Conservation (phyloP, 1,140 invertebrate species). For the Platorchestia sp. region DNA sequence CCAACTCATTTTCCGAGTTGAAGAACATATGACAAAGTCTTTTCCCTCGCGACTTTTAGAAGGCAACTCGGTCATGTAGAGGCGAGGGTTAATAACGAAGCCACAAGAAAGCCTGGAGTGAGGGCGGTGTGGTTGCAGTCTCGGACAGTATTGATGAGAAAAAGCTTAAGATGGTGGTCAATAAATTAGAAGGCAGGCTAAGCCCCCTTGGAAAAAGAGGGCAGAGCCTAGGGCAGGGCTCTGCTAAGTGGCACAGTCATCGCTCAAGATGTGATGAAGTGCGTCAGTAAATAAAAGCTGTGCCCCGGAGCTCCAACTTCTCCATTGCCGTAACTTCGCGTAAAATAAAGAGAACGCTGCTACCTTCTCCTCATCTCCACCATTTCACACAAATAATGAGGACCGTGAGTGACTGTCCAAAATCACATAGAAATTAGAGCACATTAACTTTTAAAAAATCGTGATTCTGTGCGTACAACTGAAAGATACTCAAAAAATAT, state of each 20-base stretch:
- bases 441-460: not conserved
- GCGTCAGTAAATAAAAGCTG: constrained; percentile 25
- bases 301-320: not conserved
- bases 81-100: not conserved
- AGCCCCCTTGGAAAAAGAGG: not conserved
- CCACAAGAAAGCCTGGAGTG: not conserved
- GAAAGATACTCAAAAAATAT: not conserved
- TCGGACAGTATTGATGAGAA: constrained; percentile 7
- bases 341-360: not conserved
- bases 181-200: constrained; percentile 25
- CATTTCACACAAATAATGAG: not conserved
- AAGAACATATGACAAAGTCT: not conserved
- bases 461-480: not conserved
- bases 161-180: not conserved
- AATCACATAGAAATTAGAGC: not conserved
- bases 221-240: constrained; percentile 25
- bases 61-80: not conserved
- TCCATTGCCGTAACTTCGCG: not conserved
- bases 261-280: constrained; percentile 35
- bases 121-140: not conserved
- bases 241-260: constrained; percentile 15
- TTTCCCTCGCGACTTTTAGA: not conserved
- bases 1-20: not conserved
- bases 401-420: not conserved
- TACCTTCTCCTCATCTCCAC: not conserved